These are phyloP conservation scores for Ridgeia piscesae DNA, from an alignment of 1,140 invertebrate genomes.

Conservation along the genomic window DNA sequence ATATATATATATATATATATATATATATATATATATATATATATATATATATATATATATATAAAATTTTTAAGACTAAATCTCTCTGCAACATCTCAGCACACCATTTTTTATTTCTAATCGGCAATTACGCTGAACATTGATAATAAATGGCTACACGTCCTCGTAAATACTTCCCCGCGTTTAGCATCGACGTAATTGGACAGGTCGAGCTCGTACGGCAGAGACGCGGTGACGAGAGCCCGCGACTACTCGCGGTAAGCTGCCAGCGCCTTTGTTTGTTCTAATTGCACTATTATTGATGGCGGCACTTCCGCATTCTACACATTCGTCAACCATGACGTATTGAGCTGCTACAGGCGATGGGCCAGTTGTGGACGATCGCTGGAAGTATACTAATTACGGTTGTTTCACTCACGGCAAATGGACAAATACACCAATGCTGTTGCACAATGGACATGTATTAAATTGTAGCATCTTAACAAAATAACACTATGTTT, in stretches of 20 bases:
- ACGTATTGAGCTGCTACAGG: neutral
- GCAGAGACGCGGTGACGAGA: neutral
- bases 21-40: too few relatives aligned
- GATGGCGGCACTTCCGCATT: neutral
- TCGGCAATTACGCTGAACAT: neutral
- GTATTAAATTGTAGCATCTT: neutral
- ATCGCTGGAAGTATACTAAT: neutral
- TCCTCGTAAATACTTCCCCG: neutral
- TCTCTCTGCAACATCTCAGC: neutral
- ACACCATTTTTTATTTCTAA: neutral
- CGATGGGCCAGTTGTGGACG: too few relatives aligned
- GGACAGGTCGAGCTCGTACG: neutral
- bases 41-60: too few relatives aligned
- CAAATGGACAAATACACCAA: neutral
- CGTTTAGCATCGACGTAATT: neutral
- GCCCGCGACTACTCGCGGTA: neutral
- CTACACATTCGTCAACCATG: neutral
- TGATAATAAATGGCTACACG: neutral
- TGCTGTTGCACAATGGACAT: neutral
- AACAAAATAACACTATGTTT: neutral
- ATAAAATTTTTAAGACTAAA: neutral
- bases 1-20: too few relatives aligned
- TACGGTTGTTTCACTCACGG: neutral
- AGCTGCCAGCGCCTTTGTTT: neutral
- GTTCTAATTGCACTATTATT: conserved; percentile 1